Evolutionary conservation across 2,113 vertebrate species (phyloP).

Genomic region (Hystrix cristata): DNA sequence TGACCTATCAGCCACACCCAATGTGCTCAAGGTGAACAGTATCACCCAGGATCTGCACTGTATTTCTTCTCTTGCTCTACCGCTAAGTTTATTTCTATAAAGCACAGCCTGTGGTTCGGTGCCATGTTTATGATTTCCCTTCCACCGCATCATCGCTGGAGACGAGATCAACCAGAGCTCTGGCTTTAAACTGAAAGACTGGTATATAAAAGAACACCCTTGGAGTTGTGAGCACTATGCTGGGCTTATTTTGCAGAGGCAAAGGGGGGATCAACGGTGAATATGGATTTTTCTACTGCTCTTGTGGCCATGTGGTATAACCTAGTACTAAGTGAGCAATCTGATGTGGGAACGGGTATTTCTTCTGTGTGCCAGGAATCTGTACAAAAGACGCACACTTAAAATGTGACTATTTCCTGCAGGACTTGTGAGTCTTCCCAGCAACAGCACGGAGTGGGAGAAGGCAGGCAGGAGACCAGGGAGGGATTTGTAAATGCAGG

Average conservation of each 20-base stretch:
- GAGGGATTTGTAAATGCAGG: neutral
- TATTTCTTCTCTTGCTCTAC: neutral
- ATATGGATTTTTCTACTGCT: neutral
- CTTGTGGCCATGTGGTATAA: neutral
- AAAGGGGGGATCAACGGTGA: neutral
- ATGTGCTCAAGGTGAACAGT: neutral
- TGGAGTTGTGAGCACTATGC: neutral
- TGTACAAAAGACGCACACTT: neutral
- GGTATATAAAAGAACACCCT: neutral
- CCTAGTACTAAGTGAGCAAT: neutral
- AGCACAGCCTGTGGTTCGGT: neutral
- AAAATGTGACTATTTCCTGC: neutral
- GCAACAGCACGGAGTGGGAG: neutral
- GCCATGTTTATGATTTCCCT: neutral
- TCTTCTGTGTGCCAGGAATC: neutral
- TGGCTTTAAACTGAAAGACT: neutral
- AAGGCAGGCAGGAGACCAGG: neutral
- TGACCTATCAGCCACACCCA: neutral
- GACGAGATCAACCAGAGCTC: neutral
- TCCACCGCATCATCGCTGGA: neutral
- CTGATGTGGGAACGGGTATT: neutral
- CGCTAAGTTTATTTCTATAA: neutral
- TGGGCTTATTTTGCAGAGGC: neutral
- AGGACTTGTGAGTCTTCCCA: neutral
- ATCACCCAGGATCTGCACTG: neutral